Base-by-base conservation (phyloP, 2,888 invertebrate species). In the Pelosia muscerda region DNA sequence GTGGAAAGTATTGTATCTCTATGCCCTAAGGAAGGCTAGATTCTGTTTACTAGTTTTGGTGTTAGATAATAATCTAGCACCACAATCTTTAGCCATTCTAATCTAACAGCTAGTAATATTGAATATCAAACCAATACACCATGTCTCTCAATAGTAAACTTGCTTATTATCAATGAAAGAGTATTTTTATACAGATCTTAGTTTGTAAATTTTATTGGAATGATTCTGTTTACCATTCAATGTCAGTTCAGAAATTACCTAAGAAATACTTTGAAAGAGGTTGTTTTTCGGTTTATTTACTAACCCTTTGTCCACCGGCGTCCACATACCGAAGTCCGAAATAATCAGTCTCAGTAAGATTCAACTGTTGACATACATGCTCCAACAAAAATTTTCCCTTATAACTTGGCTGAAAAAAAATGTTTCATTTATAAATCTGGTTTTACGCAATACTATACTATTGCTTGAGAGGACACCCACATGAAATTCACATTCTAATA, bases 251-350 rank as follows among this genome's bases (percentile, higher is more conserved):
- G 13, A 11, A 31, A 13, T 58, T 58, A 34, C 28, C 11, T 55
- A 22, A 15, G 58, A 15, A 23, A 23, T 59, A 15, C 10, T 34
- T 34, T 15, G 13, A 38, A 34, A 2, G 11, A 15, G 4, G 19
- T 59, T 10, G 4, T 23, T 15, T 42, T 23, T 55, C 9, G 42
- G 56, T 65, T 56, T 65, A 57, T 72, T 71, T 25, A 87, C 96
- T 96, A 95, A 98, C 98, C 95, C 98, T 96, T 92, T 98, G 98
- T 80, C 98, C 97, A 82, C 97, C 96, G 70, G 96, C 95, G 92
- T 99, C 99, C 78, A 98, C 98, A 96, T 97, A 99, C 75, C 98
- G 96, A 76, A 99, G 96, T 15, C 99, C 99, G 91, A 99, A 98
- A 92, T 98, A 99, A 93, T 99, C 99, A 85, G 97, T 98, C 94